phyloP scores from a whole-genome alignment of 2,797 vertebrate species.

The Pangasius sanitwongsei region DNA sequence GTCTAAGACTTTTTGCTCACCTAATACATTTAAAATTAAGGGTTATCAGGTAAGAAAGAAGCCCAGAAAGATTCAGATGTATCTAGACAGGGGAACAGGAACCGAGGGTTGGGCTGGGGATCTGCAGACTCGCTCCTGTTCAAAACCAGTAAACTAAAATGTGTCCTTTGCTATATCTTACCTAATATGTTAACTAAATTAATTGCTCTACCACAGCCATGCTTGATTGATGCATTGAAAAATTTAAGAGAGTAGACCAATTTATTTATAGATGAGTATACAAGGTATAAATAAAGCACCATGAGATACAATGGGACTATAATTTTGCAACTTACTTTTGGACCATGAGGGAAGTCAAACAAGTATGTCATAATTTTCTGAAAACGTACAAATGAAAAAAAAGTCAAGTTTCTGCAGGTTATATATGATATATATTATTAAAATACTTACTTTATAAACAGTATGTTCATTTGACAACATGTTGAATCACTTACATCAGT shows the following conservation, averaged over 20 bases:
- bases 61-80: not conserved
- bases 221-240: not conserved
- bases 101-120: not conserved
- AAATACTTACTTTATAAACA: too few species aligned
- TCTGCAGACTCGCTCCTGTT: not conserved
- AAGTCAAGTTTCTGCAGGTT: not conserved
- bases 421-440: not conserved
- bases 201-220: not conserved
- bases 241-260: too few species aligned
- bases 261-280: not conserved
- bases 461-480: not conserved
- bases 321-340: slow-evolving; percentile 78
- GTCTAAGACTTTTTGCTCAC: not conserved
- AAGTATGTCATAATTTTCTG: slow-evolving; percentile 94
- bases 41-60: not conserved
- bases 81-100: not conserved
- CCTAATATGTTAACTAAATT: not conserved
- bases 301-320: slow-evolving; percentile 3
- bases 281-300: not conserved
- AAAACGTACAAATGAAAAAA: not conserved
- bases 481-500: slow-evolving; percentile 82
- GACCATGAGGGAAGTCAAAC: slow-evolving; percentile 88
- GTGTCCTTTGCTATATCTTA: not conserved
- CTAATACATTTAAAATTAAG: not conserved
- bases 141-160: not conserved